A percentile compares a stretch with the other conserved stretches of the same genome.
Conservation (phyloP, 2,113 vertebrate genomes). For the Sardina pilchardus region DNA sequence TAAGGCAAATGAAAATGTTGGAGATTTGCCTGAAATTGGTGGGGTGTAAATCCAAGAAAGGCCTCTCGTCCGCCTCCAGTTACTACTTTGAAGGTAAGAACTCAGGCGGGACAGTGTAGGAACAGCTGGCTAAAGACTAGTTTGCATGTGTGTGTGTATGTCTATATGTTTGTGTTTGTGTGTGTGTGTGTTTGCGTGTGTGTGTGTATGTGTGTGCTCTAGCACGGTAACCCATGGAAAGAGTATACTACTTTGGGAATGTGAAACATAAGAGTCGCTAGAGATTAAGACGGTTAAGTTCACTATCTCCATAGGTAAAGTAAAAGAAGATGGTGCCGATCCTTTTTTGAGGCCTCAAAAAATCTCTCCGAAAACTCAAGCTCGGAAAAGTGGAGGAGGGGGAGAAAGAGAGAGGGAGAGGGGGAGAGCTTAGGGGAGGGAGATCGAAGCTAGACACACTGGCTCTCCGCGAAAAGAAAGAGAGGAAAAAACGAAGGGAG, state of each 20-base stretch:
- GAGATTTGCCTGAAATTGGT: constrained; percentile 99
- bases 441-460: constrained; percentile 72
- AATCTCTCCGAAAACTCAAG: constrained; percentile 45
- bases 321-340: constrained; percentile 5
- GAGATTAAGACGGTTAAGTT: neutral
- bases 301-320: neutral
- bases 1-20: constrained; percentile 95
- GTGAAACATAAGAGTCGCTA: neutral
- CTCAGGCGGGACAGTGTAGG: constrained; percentile 2
- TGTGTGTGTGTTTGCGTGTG: neutral
- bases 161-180: neutral
- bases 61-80: constrained; percentile 95
- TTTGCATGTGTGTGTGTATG: constrained; percentile 16
- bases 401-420: constrained; percentile 49
- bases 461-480: constrained; percentile 69
- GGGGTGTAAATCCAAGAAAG: constrained; percentile 98
- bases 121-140: constrained; percentile 18
- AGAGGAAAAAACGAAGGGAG: constrained; percentile 67
- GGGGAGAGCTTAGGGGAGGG: constrained; percentile 54
- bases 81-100: constrained; percentile 95
- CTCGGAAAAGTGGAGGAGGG: constrained; percentile 69
- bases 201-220: neutral
- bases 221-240: neutral
- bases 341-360: constrained; percentile 53
- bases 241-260: neutral